Base-by-base conservation (phyloP, 2,888 invertebrate genomes). In the Celastrina argiolus region DNA sequence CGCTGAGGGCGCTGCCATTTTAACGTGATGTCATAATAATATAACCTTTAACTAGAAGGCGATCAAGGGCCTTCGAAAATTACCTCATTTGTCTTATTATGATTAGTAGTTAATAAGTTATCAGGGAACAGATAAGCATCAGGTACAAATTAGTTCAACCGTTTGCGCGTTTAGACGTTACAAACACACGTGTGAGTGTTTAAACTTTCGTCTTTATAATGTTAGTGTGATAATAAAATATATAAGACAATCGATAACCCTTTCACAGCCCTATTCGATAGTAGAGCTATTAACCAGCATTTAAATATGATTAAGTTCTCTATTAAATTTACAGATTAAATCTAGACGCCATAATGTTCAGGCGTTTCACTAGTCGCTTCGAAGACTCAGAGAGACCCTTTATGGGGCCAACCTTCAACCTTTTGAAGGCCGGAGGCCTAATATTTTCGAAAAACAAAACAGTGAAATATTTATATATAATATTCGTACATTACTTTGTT, bases 321-420 rank as follows among this genome's bases (percentile, higher is more conserved):
- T 31, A 41, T 6, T 63, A 22, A 16, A 8, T n/a, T 1, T 39
- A 41, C n/a, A 28, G 22, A 56, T 58, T 58, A n/a, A 58, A 31
- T 31, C 16, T 1, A 28, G 8, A 3, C n/a, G 6, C 22, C 6
- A 39, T 4, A 36, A 61, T 61, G 61, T 61, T 36, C 22, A 2
- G 22, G 14, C 61, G 61, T 39, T 61, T 36, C 10, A 14, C 31
- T 10, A 36, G 36, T 3, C 2, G 34, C 4, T 39, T 61, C 2
- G 61, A 61, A 22, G 36, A 61, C 18, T 39, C 61, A 2, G 61
- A 61, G 14, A 61, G 12, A 39, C 61, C 61, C 10, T 39, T 61
- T 10, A 22, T 61, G 18, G 61, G 61, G 16, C 36, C 34, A 22
- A 61, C 39, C 22, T 36, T 61, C 8, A 61, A 61, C 3, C 16